Conservation (phyloP, 2,113 vertebrate species). For the Uria aalge region DNA sequence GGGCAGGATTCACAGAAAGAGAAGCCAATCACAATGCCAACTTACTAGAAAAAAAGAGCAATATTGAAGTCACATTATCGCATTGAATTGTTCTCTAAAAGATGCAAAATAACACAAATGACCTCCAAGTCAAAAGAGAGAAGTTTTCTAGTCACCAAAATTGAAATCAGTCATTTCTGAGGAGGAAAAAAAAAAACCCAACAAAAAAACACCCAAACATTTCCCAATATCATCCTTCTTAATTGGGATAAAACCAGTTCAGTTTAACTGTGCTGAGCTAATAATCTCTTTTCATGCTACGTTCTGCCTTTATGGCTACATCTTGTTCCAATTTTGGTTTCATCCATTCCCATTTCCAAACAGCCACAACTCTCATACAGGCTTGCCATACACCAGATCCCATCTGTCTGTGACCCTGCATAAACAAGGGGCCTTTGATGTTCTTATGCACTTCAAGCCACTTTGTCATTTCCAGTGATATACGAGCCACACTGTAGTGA, state of each 20-base stretch:
- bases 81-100: neutral
- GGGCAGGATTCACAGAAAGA: neutral
- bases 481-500: constrained; percentile 19
- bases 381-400: constrained; percentile 31
- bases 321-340: constrained; percentile 66
- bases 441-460: constrained; percentile 33
- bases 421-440: constrained; percentile 57
- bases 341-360: constrained; percentile 30
- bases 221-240: neutral
- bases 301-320: constrained; percentile 20
- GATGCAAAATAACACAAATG: neutral
- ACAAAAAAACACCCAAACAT: neutral
- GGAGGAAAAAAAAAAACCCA: neutral
- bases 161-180: neutral
- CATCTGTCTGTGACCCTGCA: constrained; percentile 48
- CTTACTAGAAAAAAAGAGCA: neutral
- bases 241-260: neutral
- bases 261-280: constrained; percentile 3
- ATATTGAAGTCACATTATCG: neutral
- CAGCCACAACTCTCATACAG: neutral
- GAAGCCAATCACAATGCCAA: neutral
- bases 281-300: neutral
- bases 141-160: neutral
- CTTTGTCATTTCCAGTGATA: constrained; percentile 53
- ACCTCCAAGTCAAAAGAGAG: neutral